Evolutionary conservation across 2,888 invertebrate genomes (phyloP).

Genomic region (Ophion ellenae): DNA sequence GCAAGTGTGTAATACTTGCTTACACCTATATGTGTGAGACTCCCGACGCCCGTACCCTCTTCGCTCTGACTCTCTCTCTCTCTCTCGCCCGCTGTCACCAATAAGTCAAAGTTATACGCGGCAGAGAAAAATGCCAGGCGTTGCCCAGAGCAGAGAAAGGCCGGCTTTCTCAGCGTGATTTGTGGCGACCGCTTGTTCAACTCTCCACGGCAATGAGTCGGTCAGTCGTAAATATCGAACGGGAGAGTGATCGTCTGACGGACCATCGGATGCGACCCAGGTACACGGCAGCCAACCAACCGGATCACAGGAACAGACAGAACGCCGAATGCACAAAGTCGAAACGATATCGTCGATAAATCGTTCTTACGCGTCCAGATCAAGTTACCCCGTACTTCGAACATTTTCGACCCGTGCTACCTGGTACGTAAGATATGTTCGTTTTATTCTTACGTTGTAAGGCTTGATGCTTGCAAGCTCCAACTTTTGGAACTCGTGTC

Average conservation of each 20-base stretch:
- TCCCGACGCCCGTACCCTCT: constrained; percentile 47
- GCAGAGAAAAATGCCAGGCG: constrained; percentile 84
- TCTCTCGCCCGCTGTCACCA: constrained; percentile 79
- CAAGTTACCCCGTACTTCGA: constrained; percentile 12
- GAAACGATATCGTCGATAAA: constrained; percentile 66
- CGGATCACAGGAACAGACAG: constrained; percentile 63
- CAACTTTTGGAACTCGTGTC: too few species aligned
- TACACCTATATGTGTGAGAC: constrained; percentile 31
- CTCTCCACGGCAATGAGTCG: constrained; percentile 83
- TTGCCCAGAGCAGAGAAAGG: constrained; percentile 83
- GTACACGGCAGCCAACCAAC: constrained; percentile 44
- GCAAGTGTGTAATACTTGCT: not conserved
- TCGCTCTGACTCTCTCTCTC: constrained; percentile 20
- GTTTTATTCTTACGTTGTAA: not conserved
- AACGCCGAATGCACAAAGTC: constrained; percentile 63
- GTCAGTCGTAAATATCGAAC: constrained; percentile 83
- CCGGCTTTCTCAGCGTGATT: constrained; percentile 82
- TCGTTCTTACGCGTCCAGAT: constrained; percentile 66
- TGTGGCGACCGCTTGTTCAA: constrained; percentile 83
- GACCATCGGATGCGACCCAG: constrained; percentile 71
- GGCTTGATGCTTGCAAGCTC: too few species aligned
- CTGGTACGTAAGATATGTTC: not conserved
- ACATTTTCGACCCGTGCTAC: not conserved
- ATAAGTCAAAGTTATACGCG: constrained; percentile 84
- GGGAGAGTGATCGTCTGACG: constrained; percentile 71